These are phyloP conservation scores for Drosophila algonquin DNA, from an alignment of 2,888 invertebrate species.

Conservation along the genomic window DNA sequence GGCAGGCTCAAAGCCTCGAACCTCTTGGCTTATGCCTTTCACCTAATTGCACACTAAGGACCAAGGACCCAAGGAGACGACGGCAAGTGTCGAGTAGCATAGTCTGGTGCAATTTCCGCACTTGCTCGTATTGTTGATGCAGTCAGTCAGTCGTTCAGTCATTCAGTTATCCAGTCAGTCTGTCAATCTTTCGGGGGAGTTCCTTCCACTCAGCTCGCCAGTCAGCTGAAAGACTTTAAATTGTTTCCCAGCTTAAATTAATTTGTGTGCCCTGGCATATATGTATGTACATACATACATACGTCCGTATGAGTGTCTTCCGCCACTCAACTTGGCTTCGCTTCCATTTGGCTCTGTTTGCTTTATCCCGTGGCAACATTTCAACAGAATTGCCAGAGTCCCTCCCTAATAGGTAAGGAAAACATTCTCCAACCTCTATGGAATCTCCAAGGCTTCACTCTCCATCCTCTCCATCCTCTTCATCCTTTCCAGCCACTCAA, in stretches of 20 bases:
- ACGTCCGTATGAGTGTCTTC: constrained; percentile 23
- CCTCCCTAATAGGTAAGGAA: constrained; percentile 40
- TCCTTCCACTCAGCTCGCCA: constrained; percentile 6
- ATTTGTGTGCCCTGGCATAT: constrained; percentile 55
- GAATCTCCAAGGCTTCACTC: neutral
- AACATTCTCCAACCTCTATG: constrained; percentile 16
- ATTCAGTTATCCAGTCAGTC: constrained; percentile 19
- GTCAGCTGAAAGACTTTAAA: constrained; percentile 62
- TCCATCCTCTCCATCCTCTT: neutral
- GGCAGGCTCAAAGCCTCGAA: constrained; percentile 45
- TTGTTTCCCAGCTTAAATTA: constrained; percentile 68
- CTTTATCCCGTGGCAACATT: constrained; percentile 1
- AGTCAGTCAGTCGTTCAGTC: constrained; percentile 34
- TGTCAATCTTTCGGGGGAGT: constrained; percentile 9
- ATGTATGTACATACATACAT: neutral
- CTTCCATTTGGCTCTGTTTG: constrained; percentile 38
- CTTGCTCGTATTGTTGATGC: constrained; percentile 53
- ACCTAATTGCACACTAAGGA: constrained; percentile 73
- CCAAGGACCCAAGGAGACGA: constrained; percentile 28
- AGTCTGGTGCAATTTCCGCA: constrained; percentile 67
- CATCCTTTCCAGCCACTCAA: neutral
- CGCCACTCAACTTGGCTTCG: neutral
- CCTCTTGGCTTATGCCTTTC: constrained; percentile 45
- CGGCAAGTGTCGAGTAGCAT: constrained; percentile 42
- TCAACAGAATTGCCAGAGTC: constrained; percentile 20